Conservation (phyloP, 2,113 vertebrate species). For the Brevimyrus niger region DNA sequence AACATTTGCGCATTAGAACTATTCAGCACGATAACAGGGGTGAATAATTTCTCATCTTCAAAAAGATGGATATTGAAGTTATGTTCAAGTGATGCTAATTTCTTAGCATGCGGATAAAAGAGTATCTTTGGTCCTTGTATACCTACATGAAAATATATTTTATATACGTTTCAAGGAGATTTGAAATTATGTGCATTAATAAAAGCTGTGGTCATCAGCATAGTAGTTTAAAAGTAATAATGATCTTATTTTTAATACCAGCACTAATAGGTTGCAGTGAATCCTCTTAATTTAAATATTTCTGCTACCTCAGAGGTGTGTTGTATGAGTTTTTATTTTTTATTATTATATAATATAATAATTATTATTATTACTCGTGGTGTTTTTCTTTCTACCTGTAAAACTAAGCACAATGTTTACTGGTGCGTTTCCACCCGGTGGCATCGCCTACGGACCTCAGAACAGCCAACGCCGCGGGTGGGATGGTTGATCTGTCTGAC, state of each 20-base stretch:
- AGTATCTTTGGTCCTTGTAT: neutral
- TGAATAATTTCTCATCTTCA: neutral
- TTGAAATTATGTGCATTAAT: neutral
- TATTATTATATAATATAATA: no score
- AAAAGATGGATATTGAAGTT: neutral
- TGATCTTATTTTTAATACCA: constrained; percentile 15
- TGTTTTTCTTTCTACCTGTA: neutral
- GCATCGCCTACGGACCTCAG: neutral
- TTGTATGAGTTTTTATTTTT: constrained; percentile 7
- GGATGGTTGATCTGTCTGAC: neutral
- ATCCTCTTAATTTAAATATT: constrained; percentile 5
- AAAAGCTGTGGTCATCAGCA: neutral
- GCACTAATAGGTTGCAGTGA: neutral
- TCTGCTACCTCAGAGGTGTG: constrained; percentile 27
- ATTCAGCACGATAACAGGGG: neutral
- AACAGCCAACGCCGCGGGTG: neutral
- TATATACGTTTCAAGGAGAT: neutral
- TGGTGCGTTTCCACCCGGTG: neutral
- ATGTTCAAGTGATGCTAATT: neutral
- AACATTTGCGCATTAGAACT: neutral
- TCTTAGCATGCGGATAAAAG: neutral
- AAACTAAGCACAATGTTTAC: neutral
- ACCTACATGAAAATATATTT: neutral
- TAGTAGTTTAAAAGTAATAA: neutral
- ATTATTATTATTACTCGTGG: neutral